phyloP scores from a whole-genome alignment of 2,888 invertebrate species.

The Hypomecis punctinalis region DNA sequence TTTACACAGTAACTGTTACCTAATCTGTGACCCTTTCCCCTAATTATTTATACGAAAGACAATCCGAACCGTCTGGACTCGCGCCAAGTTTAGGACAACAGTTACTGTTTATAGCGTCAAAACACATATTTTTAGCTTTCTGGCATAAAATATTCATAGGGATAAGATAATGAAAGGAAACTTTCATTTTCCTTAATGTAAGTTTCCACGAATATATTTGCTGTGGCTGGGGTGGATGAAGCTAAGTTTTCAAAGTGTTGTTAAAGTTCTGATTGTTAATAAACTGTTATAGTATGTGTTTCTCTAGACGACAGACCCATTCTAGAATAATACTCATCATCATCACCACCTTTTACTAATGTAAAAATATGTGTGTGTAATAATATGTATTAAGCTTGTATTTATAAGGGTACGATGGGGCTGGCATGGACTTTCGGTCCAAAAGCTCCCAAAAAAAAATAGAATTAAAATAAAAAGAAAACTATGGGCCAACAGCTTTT shows the following conservation, averaged over 20 bases:
- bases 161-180: conserved; percentile 14
- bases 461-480: no score
- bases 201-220: conserved; percentile 11
- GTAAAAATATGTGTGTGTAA: no score
- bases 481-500: no score
- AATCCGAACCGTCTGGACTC: conserved; percentile 35
- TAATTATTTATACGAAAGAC: conserved; percentile 32
- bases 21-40: conserved; percentile 23
- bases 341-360: no score
- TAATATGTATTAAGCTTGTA: no score
- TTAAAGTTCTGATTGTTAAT: no score
- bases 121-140: conserved; percentile 37
- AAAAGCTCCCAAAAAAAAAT: no score
- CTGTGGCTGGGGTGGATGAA: background rate
- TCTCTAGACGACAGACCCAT: no score
- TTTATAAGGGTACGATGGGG: no score
- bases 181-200: conserved; percentile 14
- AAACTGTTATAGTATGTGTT: no score
- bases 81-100: conserved; percentile 33
- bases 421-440: no score
- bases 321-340: background rate
- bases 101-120: conserved; percentile 28
- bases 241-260: background rate
- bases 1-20: conserved; percentile 3
- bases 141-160: conserved; percentile 17